Conservation (phyloP, 1,140 invertebrate genomes). For the Harlomillsia oculata region DNA sequence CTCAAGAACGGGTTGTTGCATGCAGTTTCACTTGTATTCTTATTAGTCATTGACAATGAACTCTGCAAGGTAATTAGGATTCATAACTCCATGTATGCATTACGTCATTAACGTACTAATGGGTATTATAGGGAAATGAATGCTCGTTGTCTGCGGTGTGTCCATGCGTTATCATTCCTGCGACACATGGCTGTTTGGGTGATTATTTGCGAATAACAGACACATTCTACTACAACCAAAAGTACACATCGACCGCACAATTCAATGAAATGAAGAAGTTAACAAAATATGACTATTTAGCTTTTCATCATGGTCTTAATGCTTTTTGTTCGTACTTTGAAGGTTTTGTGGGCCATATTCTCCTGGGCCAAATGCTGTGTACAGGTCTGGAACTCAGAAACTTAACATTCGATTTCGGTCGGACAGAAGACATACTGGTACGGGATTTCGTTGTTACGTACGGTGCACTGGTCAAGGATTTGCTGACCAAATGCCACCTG, state of each 20-base stretch:
- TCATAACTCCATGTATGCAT: neutral
- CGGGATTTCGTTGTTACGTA: conserved; percentile 24
- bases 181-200: conserved; percentile 13
- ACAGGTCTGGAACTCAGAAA: conserved; percentile 3
- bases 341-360: conserved; percentile 20
- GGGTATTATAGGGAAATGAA: neutral
- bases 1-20: neutral
- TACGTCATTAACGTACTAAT: neutral
- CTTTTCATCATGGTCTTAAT: neutral
- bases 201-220: conserved; percentile 21
- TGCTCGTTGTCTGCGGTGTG: conserved; percentile 10
- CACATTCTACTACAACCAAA: conserved; percentile 9
- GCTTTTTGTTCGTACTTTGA: neutral
- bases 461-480: conserved; percentile 8
- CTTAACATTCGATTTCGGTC: conserved; percentile 9
- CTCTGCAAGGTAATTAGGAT: neutral
- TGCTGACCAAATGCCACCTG: conserved; percentile 1
- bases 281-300: neutral
- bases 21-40: neutral
- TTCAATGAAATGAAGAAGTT: neutral
- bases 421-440: conserved; percentile 1
- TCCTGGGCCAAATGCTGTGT: conserved; percentile 8
- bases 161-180: conserved; percentile 18
- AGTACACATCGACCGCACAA: neutral
- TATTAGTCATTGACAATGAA: neutral